Evolutionary conservation across 2,888 invertebrate species (phyloP).

Genomic region (Melanostoma scalare): DNA sequence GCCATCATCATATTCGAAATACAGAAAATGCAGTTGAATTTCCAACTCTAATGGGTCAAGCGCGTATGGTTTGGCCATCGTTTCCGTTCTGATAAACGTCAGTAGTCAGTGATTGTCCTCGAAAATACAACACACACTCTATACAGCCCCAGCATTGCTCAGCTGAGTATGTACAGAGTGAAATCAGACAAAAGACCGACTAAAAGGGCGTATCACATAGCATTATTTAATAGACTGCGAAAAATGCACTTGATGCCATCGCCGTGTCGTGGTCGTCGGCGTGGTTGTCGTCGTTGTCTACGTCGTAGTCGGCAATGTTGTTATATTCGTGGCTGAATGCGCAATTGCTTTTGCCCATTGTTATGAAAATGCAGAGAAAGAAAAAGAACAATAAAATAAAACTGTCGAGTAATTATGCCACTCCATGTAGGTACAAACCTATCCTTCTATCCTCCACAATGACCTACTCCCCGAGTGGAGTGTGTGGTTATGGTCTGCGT

Average conservation of each 20-base stretch:
- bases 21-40: slow-evolving; percentile 7
- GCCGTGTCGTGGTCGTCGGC: slow-evolving; percentile 10
- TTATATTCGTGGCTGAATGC: slow-evolving; percentile 48
- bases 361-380: slow-evolving; percentile 15
- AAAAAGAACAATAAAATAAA: slow-evolving; percentile 18
- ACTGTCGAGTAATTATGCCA: slow-evolving; percentile 55
- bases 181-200: slow-evolving; percentile 60
- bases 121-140: not conserved
- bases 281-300: not conserved
- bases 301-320: slow-evolving; percentile 25
- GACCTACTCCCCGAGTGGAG: slow-evolving; percentile 17
- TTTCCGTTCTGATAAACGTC: slow-evolving; percentile 59
- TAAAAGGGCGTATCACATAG: slow-evolving; percentile 67
- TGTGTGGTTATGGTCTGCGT: slow-evolving; percentile 17
- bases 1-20: slow-evolving; percentile 1
- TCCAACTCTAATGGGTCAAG: slow-evolving; percentile 49
- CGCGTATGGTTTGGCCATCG: slow-evolving; percentile 44
- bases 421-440: slow-evolving; percentile 21
- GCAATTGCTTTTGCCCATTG: slow-evolving; percentile 55
- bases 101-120: slow-evolving; percentile 14
- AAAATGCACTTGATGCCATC: slow-evolving; percentile 62
- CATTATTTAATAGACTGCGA: slow-evolving; percentile 67
- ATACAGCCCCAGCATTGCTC: slow-evolving; percentile 12
- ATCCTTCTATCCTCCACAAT: not conserved
- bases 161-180: not conserved